These are phyloP conservation scores for Aphelenchoides fujianensis DNA, from an alignment of 1,140 invertebrate genomes.

Conservation along the genomic window DNA sequence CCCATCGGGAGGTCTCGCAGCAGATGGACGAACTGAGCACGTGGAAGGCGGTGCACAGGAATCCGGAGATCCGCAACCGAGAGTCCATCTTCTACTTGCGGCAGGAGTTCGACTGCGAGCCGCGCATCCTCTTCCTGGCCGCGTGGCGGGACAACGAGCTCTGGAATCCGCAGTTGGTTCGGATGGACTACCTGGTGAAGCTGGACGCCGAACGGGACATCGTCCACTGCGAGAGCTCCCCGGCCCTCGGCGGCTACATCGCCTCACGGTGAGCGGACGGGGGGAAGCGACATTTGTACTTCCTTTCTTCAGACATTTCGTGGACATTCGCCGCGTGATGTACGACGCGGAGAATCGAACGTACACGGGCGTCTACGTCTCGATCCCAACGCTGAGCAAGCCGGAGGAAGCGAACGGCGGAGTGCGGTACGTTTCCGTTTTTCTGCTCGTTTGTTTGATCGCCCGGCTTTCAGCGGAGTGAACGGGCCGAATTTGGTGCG, in stretches of 20 bases:
- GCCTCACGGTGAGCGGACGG: slow-evolving; percentile 14
- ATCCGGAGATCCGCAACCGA: slow-evolving; percentile 14
- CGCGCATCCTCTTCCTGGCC: slow-evolving; percentile 21
- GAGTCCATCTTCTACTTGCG: neutral
- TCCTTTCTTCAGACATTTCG: slow-evolving; percentile 25
- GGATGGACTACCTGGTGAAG: slow-evolving; percentile 14
- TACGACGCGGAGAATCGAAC: slow-evolving; percentile 23
- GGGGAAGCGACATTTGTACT: neutral
- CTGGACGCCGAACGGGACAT: slow-evolving; percentile 22
- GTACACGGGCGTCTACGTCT: slow-evolving; percentile 36
- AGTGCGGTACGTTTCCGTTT: neutral
- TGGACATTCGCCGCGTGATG: slow-evolving; percentile 26
- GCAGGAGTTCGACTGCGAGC: slow-evolving; percentile 5
- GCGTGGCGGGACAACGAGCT: slow-evolving; percentile 18
- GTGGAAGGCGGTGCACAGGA: slow-evolving; percentile 6
- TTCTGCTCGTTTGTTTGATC: neutral
- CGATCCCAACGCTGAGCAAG: slow-evolving; percentile 18
- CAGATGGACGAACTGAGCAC: neutral
- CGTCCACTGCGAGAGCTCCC: slow-evolving; percentile 11
- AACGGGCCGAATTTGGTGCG: slow-evolving; percentile 25
- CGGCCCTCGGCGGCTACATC: slow-evolving; percentile 24
- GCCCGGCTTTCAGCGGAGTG: slow-evolving; percentile 20
- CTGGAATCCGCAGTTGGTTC: slow-evolving; percentile 24
- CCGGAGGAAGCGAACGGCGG: slow-evolving; percentile 8
- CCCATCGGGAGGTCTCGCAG: neutral